Percentiles rank a stretch among this genome's conserved stretches.
These are phyloP conservation scores for Ethmia dodecea DNA, from an alignment of 2,888 invertebrate genomes.

Conservation along the genomic window DNA sequence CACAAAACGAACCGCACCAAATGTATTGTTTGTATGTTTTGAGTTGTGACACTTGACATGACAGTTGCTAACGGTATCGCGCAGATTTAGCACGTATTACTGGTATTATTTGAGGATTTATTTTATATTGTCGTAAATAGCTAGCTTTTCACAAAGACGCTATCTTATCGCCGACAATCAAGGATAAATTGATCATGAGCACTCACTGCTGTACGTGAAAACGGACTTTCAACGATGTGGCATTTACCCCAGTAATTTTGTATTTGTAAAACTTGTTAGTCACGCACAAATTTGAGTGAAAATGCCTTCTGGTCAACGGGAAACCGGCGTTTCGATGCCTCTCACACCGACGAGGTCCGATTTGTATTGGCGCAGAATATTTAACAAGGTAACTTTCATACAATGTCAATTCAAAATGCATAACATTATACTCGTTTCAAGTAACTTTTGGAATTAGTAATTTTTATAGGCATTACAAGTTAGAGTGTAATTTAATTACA, in stretches of 20 bases:
- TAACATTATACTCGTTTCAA: background rate
- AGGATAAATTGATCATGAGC: conserved; percentile 43
- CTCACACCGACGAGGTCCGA: conserved; percentile 63
- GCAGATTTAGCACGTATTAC: conserved; percentile 19
- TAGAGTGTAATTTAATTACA: background rate
- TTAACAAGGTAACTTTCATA: conserved; percentile 57
- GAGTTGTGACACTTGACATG: no score
- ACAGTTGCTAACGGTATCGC: conserved; percentile 36
- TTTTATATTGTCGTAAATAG: conserved; percentile 22
- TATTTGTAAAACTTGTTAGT: conserved; percentile 23
- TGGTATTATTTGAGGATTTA: conserved; percentile 22
- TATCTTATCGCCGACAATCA: conserved; percentile 45
- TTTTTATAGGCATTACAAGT: no score
- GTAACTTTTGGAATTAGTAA: no score
- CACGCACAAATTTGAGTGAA: conserved; percentile 34
- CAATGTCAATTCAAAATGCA: background rate
- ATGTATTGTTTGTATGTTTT: no score
- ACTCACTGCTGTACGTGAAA: conserved; percentile 23
- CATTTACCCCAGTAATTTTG: conserved; percentile 27
- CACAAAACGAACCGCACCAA: no score
- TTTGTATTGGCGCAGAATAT: conserved; percentile 70
- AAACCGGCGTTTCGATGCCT: conserved; percentile 59
- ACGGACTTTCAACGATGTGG: conserved; percentile 29
- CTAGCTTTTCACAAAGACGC: conserved; percentile 23
- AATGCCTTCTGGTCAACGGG: conserved; percentile 58